These are phyloP conservation scores for Spondyliosoma cantharus DNA, from an alignment of 2,797 vertebrate genomes.

Conservation along the genomic window DNA sequence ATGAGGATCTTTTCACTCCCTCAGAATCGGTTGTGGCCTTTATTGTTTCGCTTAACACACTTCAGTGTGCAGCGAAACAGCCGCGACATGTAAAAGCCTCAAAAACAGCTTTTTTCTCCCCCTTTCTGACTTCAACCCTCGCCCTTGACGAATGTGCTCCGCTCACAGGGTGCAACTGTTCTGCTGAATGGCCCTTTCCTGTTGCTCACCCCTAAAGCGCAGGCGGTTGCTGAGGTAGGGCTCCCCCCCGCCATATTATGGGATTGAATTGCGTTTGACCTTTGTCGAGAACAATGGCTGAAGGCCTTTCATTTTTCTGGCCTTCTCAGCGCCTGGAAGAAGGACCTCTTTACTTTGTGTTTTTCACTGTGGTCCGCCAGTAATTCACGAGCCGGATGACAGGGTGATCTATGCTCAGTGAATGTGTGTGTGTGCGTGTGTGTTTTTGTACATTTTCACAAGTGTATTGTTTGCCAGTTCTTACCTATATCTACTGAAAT, in stretches of 20 bases:
- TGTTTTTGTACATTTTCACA: constrained; percentile 30
- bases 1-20: constrained; percentile 76
- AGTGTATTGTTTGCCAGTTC: constrained; percentile 31
- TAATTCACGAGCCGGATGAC: constrained; percentile 75
- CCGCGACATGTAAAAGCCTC: constrained; percentile 69
- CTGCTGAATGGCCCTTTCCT: constrained; percentile 82
- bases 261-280: constrained; percentile 88
- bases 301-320: constrained; percentile 84
- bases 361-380: constrained; percentile 76
- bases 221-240: constrained; percentile 72
- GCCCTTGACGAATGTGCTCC: constrained; percentile 80
- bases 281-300: constrained; percentile 86
- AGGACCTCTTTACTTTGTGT: constrained; percentile 73
- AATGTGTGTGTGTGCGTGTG: not conserved
- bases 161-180: constrained; percentile 77
- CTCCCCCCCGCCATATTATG: constrained; percentile 71
- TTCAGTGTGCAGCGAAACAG: constrained; percentile 58
- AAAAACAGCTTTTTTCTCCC: constrained; percentile 56
- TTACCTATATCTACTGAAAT: constrained; percentile 22
- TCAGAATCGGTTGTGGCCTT: constrained; percentile 64
- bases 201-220: constrained; percentile 79
- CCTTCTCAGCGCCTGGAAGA: constrained; percentile 77
- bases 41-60: constrained; percentile 67
- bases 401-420: constrained; percentile 50
- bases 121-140: constrained; percentile 68